Evolutionary conservation across 37 sponge, comb jelly and placozoan genomes (phyloP).

Genomic region (Geodia barretti): DNA sequence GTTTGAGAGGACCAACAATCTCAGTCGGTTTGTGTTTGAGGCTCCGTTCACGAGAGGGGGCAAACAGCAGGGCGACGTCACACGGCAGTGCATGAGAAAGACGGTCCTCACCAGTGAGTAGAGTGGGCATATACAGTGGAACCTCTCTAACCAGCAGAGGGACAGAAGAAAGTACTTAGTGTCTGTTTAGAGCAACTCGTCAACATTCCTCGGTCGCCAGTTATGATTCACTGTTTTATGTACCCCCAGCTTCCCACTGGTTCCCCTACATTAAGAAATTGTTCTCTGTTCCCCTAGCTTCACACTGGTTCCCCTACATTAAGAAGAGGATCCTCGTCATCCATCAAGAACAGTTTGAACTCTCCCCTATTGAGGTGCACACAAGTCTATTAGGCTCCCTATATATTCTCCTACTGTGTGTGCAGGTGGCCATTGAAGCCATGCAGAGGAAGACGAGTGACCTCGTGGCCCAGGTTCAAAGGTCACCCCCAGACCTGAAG

Average conservation of each 20-base stretch:
- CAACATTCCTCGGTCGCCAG: too few species aligned
- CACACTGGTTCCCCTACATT: constrained; percentile 89
- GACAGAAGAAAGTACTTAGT: background rate
- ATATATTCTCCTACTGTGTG: constrained; percentile 7
- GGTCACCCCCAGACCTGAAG: constrained; percentile 80
- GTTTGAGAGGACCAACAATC: constrained; percentile 83
- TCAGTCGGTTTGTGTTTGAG: constrained; percentile 81
- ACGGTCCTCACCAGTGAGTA: constrained; percentile 88
- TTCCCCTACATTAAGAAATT: constrained; percentile 95
- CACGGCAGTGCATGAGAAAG: constrained; percentile 81
- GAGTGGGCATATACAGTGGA: background rate
- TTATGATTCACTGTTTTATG: too few species aligned
- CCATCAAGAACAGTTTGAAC: constrained; percentile 65
- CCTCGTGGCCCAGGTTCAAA: constrained; percentile 43
- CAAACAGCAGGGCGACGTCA: constrained; percentile 63
- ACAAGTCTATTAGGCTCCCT: background rate
- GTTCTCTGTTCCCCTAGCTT: constrained; percentile 61
- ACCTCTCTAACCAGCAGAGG: background rate
- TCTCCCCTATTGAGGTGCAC: constrained; percentile 83
- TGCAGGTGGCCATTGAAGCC: constrained; percentile 88
- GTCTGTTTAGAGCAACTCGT: background rate
- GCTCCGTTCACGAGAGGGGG: constrained; percentile 89
- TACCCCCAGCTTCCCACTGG: constrained; percentile 68
- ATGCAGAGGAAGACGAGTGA: constrained; percentile 79
- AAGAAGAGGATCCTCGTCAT: constrained; percentile 83